Evolutionary conservation across 2,888 invertebrate genomes (phyloP), one percentile per base, ranked within the genome.

Genomic region (Elegia similella): DNA sequence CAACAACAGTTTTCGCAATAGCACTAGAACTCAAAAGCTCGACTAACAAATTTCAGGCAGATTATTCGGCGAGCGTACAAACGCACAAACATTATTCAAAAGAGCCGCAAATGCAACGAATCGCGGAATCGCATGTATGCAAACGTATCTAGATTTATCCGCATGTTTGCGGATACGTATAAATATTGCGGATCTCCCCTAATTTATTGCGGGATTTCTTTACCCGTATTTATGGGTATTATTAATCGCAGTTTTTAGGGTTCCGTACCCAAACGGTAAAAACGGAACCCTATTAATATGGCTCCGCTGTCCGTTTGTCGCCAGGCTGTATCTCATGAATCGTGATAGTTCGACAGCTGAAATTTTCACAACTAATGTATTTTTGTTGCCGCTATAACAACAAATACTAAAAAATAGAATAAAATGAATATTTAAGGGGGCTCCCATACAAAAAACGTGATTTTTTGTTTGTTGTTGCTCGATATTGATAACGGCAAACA

Each of bases 111-210:
- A 32, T 44, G 54, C 46, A 55, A 17, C 32, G 34, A 17, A 44
- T 44, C 44, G 16, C 42, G 43, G 10, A 29, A 38, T 38, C 38
- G 38, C 32, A 54, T 54, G 42, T 43, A 43, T 43, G 43, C 44
- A 32, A 54, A 32, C 54, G 12, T 42, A 30, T 16, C 15, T 44
- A 54, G 44, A 54, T 54, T 54, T 54, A 54, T 54, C 54, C 44
- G 15, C 6, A 32, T 54, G 44, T 54, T 54, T 54, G 54, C 42
- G 44, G 44, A 44, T 44, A 55, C 34, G 13, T 46, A 55, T 46
- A 55, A 46, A 55, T 55, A 55, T 55, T 55, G 46, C 13, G 38
- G 47, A 47, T 48, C 55, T 55, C 47, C 55, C 16, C 34, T 32
- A 47, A 55, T 55, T 55, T 48, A 55, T 47, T 47, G 38, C 47